Base-by-base conservation (phyloP, 1,140 invertebrate species). In the Pseudoatta argentina region DNA sequence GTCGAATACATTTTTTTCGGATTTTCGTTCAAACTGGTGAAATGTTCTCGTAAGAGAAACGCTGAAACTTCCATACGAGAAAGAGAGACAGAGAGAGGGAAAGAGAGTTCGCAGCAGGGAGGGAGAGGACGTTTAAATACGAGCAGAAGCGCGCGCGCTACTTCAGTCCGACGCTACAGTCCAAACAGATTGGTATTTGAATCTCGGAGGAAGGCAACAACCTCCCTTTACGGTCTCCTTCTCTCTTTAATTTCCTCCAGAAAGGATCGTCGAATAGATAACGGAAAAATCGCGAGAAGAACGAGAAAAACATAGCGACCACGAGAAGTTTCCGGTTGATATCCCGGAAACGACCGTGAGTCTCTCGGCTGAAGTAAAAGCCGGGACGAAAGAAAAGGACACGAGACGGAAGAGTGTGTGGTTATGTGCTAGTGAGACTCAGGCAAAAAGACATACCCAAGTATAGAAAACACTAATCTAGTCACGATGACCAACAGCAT, bases 151-250 rank as follows among this genome's bases (percentile, higher is more conserved):
- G 91, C 93, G 93, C 93, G 93, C 94, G 93, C 93, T 95, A 92
- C 92, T 94, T 94, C 94, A 95, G 95, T 95, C 90, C 92, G 92
- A 91, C 93, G 92, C 90, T 88, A 93, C 94, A 93, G 92, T 94
- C 92, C 91, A 92, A 94, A 94, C 92, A 89, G 92, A 91, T 94
- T 91, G 91, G 88, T 71, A 90, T 93, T 87, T 88, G 88, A 86
- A 89, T 76, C 63, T 86, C 55, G 75, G 53, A 85, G 78, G 39
- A 57, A 81, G 66, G 66, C 51, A 57, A 5, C 53, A 14, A 53
- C 61, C 24, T 78, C 44, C 55, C 55, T 57, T 18, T 39, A 44
- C 7, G n/a, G 55, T 51, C 27, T 48, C 12, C 12, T 34, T 73
- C 44, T 82, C 57, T 77, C 16, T 18, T 61, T 16, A 3, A 39